Evolutionary conservation across 1,140 invertebrate genomes (phyloP).

Genomic region (Belonocnema kinseyi): DNA sequence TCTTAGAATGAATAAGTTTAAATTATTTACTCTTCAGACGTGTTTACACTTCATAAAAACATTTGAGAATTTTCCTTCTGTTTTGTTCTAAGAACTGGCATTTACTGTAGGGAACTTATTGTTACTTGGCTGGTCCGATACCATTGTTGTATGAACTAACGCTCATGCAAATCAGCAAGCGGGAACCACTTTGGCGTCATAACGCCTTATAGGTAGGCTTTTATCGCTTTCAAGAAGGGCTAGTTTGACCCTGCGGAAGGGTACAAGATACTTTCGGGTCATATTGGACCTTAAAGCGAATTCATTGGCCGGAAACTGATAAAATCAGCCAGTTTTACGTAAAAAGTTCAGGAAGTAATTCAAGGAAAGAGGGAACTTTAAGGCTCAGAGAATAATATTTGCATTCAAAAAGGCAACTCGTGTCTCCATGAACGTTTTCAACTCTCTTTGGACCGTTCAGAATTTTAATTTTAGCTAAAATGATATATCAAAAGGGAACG

Average conservation of each 20-base stretch:
- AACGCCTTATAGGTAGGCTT: slow-evolving; percentile 50
- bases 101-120: neutral
- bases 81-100: too few relatives aligned
- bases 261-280: slow-evolving; percentile 42
- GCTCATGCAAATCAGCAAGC: slow-evolving; percentile 49
- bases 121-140: slow-evolving; percentile 37
- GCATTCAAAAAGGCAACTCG: too few relatives aligned
- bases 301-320: neutral
- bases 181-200: slow-evolving; percentile 36
- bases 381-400: too few relatives aligned
- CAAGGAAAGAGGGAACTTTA: too few relatives aligned
- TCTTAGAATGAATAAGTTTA: too few relatives aligned
- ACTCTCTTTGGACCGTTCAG: too few relatives aligned
- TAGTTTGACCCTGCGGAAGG: slow-evolving; percentile 39
- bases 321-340: slow-evolving; percentile 5
- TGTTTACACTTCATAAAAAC: too few relatives aligned
- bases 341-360: neutral
- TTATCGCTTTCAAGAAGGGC: slow-evolving; percentile 49
- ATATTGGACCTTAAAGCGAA: neutral
- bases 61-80: too few relatives aligned
- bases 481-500: too few relatives aligned
- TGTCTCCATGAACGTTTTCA: too few relatives aligned
- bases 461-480: too few relatives aligned
- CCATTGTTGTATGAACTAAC: slow-evolving; percentile 39
- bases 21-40: too few relatives aligned